A percentile compares a stretch with the other conserved stretches of the same genome.
phyloP scores from a whole-genome alignment of 2,113 vertebrate genomes.

The Aphyosemion australe region DNA sequence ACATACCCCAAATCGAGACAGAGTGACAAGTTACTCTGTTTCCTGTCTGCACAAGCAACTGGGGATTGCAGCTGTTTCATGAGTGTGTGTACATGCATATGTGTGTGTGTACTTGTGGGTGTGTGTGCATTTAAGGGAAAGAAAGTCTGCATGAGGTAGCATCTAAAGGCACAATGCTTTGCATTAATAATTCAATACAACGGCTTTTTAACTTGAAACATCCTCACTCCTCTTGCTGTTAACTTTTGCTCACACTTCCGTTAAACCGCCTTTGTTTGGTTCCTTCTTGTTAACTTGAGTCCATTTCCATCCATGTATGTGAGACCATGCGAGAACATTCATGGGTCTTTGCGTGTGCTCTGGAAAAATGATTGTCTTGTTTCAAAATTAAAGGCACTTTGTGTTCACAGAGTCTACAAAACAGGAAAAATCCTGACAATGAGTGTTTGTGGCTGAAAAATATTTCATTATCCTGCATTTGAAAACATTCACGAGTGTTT shows the following conservation, averaged over 20 bases:
- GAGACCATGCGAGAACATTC: neutral
- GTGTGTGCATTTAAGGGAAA: slow-evolving; percentile 19
- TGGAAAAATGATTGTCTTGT: slow-evolving; percentile 40
- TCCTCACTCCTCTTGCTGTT: slow-evolving; percentile 43
- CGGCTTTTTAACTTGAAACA: slow-evolving; percentile 73
- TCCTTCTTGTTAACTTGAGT: slow-evolving; percentile 20
- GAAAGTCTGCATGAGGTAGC: slow-evolving; percentile 45
- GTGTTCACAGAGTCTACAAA: slow-evolving; percentile 20
- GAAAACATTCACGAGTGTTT: neutral
- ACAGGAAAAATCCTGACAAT: neutral
- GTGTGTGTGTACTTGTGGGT: slow-evolving; percentile 14
- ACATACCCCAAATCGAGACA: slow-evolving; percentile 65
- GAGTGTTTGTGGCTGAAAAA: slow-evolving; percentile 21
- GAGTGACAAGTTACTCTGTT: slow-evolving; percentile 58
- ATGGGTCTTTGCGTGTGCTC: neutral
- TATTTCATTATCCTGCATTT: slow-evolving; percentile 9
- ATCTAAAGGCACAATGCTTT: slow-evolving; percentile 66
- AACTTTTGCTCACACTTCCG: slow-evolving; percentile 57
- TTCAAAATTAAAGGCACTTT: slow-evolving; percentile 36
- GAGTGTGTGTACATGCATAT: slow-evolving; percentile 13
- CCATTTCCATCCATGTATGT: slow-evolving; percentile 8
- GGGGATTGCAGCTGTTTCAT: slow-evolving; percentile 67
- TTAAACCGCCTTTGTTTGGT: slow-evolving; percentile 23
- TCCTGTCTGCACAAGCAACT: slow-evolving; percentile 71
- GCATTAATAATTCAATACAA: slow-evolving; percentile 76